Base-by-base conservation (phyloP, 92 coral and sea anemone species). In the Porites divaricata region DNA sequence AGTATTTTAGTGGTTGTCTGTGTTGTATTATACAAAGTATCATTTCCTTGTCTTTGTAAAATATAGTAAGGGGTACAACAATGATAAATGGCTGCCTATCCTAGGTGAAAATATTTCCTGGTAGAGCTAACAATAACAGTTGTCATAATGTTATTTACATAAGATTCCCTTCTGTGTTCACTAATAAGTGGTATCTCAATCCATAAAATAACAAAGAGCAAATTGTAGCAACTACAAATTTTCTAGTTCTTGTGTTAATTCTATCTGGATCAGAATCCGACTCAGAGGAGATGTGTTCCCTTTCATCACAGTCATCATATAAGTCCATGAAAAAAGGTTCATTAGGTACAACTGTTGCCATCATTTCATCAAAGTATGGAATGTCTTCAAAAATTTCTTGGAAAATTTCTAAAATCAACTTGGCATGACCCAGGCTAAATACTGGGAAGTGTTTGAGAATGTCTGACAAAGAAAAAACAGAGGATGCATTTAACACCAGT, bases 311-410 rank as follows among this genome's bases (percentile, higher is more conserved):
- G 48, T 20, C n/a, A 20, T 19, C 17, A 13, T 15, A 20, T 50
- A 58, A 13, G 16, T 22, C 17, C 6, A 35, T 35, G 45, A 35
- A 35, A 74, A 48, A 4, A 10, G 4, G 63, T 1, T 74, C 79
- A 17, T 35, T n/a, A 74, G 65, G 63, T 6, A 12, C 52, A 54
- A 75, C 23, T 6, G 26, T 48, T 75, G 48, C 80, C 64, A 75
- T 56, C 67, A 85, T 59, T 26, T 85, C 88, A 51, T 76, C 88
- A 23, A 85, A 74, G 59, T 50, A 67, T 52, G 23, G 63, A 67
- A 85, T 69, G 24, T 85, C 88, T 50, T 85, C 88, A 76, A 85
- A 85, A 15, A 77, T 76, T 56, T 76, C 88, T 50, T 85, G 72
- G 10, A 85, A 64, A 16, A 72, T 69, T 59, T 85, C 72, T 74